Conservation (phyloP, 37 sponge, comb jelly and placozoan genomes). For the Eunapius fragilis region DNA sequence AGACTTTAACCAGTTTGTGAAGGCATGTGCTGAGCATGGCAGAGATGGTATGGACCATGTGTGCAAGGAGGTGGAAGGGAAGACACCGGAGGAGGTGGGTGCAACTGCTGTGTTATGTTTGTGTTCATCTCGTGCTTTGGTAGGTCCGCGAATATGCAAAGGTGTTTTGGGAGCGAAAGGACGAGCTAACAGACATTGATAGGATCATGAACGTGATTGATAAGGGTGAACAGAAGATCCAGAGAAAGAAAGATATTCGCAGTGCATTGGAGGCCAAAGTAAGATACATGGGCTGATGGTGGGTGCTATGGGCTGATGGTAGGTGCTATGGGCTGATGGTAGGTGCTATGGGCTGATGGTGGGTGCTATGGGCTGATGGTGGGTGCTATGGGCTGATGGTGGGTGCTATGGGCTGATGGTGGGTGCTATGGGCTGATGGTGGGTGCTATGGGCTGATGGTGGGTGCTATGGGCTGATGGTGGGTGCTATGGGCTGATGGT, state of each 20-base stretch:
- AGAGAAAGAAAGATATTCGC: conserved; percentile 87
- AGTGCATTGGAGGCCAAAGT: conserved; percentile 90
- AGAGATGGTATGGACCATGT: conserved; percentile 90
- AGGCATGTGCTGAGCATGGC: conserved; percentile 90
- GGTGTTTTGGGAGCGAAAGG: conserved; percentile 94
- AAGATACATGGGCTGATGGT: not conserved
- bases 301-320: not conserved
- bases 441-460: not conserved
- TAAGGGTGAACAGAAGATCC: conserved; percentile 94
- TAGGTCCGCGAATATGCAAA: conserved; percentile 88
- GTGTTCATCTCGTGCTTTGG: not conserved
- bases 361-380: not conserved
- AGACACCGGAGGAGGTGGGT: conserved; percentile 85
- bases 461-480: too few relatives aligned
- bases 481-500: too few relatives aligned
- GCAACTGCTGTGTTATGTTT: too few relatives aligned
- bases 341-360: not conserved
- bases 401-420: not conserved
- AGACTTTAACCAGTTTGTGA: conserved; percentile 98
- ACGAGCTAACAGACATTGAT: conserved; percentile 93
- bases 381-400: not conserved
- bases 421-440: not conserved
- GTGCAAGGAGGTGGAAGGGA: conserved; percentile 94
- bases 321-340: not conserved
- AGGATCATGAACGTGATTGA: conserved; percentile 90